Conservation (phyloP, 2,888 invertebrate genomes). For the Cheilosia vernalis region DNA sequence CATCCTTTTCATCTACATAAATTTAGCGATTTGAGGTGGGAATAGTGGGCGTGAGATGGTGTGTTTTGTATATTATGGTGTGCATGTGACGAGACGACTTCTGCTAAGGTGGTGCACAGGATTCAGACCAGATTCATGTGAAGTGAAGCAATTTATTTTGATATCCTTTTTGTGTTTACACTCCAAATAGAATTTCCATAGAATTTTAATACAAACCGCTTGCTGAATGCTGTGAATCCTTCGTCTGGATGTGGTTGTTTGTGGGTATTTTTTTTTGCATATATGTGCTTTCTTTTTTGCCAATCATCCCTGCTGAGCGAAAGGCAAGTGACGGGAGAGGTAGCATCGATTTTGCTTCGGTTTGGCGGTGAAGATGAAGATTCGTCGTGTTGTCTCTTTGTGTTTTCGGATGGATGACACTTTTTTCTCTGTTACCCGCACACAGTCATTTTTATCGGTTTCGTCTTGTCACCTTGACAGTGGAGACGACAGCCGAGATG, state of each 20-base stretch:
- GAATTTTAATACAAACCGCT: constrained; percentile 71
- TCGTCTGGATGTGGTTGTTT: constrained; percentile 9
- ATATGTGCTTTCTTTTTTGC: constrained; percentile 27
- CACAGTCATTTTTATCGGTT: constrained; percentile 12
- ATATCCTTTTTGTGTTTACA: constrained; percentile 72
- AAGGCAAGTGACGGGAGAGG: constrained; percentile 39
- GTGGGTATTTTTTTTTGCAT: constrained; percentile 27
- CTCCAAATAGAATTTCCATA: constrained; percentile 65
- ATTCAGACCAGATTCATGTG: constrained; percentile 57
- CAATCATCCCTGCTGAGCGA: neutral
- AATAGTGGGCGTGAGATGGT: constrained; percentile 51
- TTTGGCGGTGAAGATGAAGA: neutral
- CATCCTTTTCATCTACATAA: constrained; percentile 68
- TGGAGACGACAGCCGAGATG: constrained; percentile 45
- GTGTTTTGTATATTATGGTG: neutral
- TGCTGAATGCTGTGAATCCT: constrained; percentile 29
- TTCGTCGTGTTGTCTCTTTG: constrained; percentile 16
- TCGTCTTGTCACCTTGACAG: constrained; percentile 38
- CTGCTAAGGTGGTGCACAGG: constrained; percentile 1
- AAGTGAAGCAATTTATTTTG: constrained; percentile 75
- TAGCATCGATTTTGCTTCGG: constrained; percentile 49
- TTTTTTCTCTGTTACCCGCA: constrained; percentile 13
- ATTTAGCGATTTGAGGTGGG: constrained; percentile 72
- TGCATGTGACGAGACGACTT: constrained; percentile 41
- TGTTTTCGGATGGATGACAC: constrained; percentile 17